Percentiles rank a stretch among this genome's conserved stretches.
These are phyloP conservation scores for Drosophila lacicola DNA, from an alignment of 2,888 invertebrate species.

Conservation along the genomic window DNA sequence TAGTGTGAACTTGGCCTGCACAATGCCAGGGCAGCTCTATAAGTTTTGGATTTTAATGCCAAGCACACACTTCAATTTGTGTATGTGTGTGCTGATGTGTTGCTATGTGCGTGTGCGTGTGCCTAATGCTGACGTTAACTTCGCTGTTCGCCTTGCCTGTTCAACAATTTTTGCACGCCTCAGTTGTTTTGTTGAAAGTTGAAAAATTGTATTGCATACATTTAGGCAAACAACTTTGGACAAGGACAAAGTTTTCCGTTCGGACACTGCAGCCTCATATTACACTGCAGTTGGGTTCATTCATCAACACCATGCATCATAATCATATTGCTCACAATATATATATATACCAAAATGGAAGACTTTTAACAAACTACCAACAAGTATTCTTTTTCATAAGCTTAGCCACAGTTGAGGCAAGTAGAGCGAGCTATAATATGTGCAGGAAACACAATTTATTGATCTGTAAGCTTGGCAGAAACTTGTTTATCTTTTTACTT, in stretches of 20 bases:
- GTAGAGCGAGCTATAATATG: no score
- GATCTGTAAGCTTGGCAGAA: no score
- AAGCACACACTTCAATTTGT: slow-evolving; percentile 38
- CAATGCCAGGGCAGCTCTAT: slow-evolving; percentile 6
- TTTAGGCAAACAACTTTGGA: slow-evolving; percentile 43
- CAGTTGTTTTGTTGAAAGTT: slow-evolving; percentile 52
- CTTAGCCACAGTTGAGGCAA: not conserved
- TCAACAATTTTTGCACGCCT: slow-evolving; percentile 62
- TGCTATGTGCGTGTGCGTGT: slow-evolving; percentile 15
- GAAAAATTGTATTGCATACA: slow-evolving; percentile 63
- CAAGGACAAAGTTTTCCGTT: slow-evolving; percentile 46
- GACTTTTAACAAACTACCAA: not conserved
- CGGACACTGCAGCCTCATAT: slow-evolving; percentile 14
- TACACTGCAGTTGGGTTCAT: slow-evolving; percentile 21
- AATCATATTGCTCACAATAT: not conserved
- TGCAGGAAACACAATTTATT: no score
- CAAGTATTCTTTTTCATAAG: not conserved
- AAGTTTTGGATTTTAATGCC: slow-evolving; percentile 48
- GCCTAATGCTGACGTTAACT: slow-evolving; percentile 47
- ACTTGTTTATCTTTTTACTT: no score
- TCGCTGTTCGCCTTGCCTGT: slow-evolving; percentile 21
- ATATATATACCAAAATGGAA: not conserved
- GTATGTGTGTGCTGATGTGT: not conserved
- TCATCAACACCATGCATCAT: slow-evolving; percentile 25
- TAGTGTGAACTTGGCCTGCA: slow-evolving; percentile 48